Base-by-base conservation (phyloP, 2,113 vertebrate genomes). In the Platichthys flesus region DNA sequence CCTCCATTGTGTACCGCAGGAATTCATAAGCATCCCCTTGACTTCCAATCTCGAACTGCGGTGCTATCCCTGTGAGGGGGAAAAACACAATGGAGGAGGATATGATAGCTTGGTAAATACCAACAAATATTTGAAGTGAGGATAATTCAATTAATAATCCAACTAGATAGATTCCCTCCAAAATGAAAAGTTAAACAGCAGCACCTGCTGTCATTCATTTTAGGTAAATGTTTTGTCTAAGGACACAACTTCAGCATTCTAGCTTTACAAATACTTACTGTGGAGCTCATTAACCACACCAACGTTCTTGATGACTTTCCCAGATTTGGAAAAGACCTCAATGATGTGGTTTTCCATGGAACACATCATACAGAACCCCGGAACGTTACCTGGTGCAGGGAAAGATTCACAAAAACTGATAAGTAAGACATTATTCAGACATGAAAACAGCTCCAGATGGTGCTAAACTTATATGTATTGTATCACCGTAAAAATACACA, bases 1-100 rank as follows among this genome's bases (percentile, higher is more conserved):
- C 97, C 78, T 99, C 98, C 62, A 99, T 95, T 35, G 96, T 98
- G 88, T 97, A 98, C 31, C 96, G 95, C 82, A 99, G 94, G 83
- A 99, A 99, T 87, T 99, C 98, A 21, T 99, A 97, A 2, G 98
- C 97, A 71, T 99, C 98, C 90, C 99, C 98, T 81, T 99, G 97
- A 88, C 95, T 97, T 74, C 97, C 97, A 85, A 95, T 97, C 75
- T 95, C 95, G 81, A 99, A 99, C 90, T 99, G 97, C 90, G 96
- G 96, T 83, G 96, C 97, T 92, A 98, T 98, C 74, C 96, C 97
- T 99, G 78, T 42, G 63, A 24, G 23, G 18, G 37, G 13, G 49
- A 59, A 61, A 73, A 45, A 59, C 2, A 52, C 6, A 57, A 57
- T 55, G n/a, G 3, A n/a, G 31, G 35, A 3, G 61, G 9, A 58